phyloP scores from a whole-genome alignment of 2,888 invertebrate species.

The Psococerastis gibbosa region DNA sequence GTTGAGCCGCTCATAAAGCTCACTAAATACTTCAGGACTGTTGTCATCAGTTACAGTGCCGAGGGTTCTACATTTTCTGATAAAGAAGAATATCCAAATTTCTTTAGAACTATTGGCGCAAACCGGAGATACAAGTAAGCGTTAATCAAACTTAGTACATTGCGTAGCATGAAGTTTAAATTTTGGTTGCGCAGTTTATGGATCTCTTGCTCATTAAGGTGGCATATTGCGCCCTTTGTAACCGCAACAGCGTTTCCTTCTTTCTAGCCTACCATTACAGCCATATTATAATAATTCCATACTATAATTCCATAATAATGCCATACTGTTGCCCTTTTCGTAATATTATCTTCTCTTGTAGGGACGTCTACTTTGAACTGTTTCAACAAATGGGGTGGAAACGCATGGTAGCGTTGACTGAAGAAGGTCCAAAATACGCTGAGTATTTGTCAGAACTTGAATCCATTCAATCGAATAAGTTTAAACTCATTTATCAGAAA shows the following conservation, averaged over 20 bases:
- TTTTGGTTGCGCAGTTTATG: too few relatives aligned
- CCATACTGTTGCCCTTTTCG: constrained; percentile 1
- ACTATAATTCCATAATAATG: not conserved
- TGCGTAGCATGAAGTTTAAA: too few relatives aligned
- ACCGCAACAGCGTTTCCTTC: too few relatives aligned
- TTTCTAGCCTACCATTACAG: too few relatives aligned
- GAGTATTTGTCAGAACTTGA: constrained; percentile 54
- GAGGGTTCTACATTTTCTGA: constrained; percentile 55
- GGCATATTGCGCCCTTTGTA: too few relatives aligned
- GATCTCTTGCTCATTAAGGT: too few relatives aligned
- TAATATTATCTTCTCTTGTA: constrained; percentile 18
- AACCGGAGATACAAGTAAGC: constrained; percentile 42
- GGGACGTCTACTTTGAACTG: constrained; percentile 41
- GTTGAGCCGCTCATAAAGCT: constrained; percentile 61
- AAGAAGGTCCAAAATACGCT: constrained; percentile 60
- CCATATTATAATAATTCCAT: too few relatives aligned
- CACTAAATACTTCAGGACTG: constrained; percentile 48
- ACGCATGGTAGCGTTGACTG: constrained; percentile 54
- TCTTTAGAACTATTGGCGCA: constrained; percentile 62
- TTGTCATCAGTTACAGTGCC: constrained; percentile 59
- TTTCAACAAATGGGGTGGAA: constrained; percentile 43
- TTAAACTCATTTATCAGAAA: constrained; percentile 43
- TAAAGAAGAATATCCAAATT: constrained; percentile 50
- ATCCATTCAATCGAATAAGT: constrained; percentile 37
- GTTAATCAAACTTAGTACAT: too few relatives aligned